A percentile compares a stretch with the other conserved stretches of the same genome.
These are phyloP conservation scores for Gymnorhina tibicen DNA, from an alignment of 2,113 vertebrate species.

Conservation along the genomic window DNA sequence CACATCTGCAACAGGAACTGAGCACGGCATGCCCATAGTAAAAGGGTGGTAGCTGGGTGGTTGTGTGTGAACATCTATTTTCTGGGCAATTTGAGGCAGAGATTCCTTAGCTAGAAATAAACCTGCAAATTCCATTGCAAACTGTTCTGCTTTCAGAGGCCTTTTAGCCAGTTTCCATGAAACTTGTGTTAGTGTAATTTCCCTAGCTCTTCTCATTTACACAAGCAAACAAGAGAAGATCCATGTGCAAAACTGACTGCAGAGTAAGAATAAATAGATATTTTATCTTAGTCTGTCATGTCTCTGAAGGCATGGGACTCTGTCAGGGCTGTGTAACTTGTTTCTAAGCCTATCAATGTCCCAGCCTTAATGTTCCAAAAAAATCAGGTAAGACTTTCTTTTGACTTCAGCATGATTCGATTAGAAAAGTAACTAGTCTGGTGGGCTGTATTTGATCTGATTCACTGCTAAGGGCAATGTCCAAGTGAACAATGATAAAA, in stretches of 20 bases:
- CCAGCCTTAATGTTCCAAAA: not conserved
- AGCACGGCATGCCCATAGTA: rapidly evolving
- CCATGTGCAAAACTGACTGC: not conserved
- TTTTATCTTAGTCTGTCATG: not conserved
- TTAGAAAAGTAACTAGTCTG: not conserved
- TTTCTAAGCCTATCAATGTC: not conserved
- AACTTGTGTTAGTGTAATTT: not conserved
- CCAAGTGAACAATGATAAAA: not conserved
- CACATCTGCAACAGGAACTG: not conserved
- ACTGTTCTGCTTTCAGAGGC: not conserved
- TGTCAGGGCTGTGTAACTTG: not conserved
- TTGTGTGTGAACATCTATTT: not conserved
- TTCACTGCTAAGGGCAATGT: not conserved
- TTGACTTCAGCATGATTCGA: not conserved
- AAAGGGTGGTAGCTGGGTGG: not conserved
- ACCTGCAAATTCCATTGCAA: not conserved
- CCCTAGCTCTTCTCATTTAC: not conserved
- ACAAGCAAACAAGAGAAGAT: not conserved
- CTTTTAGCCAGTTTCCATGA: not conserved
- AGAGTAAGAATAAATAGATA: not conserved
- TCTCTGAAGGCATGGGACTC: not conserved
- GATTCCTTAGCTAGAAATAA: not conserved
- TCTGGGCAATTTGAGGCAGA: not conserved
- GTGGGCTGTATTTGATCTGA: not conserved
- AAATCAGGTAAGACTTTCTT: not conserved